phyloP scores from a whole-genome alignment of 2,113 vertebrate species.

The Chaetodon trifascialis region DNA sequence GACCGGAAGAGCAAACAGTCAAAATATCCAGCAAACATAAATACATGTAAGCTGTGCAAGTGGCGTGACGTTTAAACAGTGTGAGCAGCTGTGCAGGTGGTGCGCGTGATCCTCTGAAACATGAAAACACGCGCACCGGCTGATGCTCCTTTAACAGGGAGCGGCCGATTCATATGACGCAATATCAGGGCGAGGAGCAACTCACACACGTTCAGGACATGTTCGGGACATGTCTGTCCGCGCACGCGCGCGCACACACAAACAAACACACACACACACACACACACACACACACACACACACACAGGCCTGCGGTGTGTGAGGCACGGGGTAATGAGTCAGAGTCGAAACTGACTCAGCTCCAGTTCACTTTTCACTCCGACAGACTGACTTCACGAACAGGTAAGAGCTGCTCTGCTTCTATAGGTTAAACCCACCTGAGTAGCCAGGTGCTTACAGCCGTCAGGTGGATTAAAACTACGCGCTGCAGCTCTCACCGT shows the following conservation, averaged over 20 bases:
- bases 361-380: not conserved
- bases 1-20: no score
- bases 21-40: no score
- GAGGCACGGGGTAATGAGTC: conserved; percentile 20
- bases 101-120: no score
- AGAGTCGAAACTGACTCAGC: not conserved
- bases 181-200: not conserved
- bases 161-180: no score
- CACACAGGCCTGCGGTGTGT: not conserved
- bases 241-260: not conserved
- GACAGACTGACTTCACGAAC: not conserved
- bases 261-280: not conserved
- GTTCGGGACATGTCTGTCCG: no score
- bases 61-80: no score
- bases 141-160: no score
- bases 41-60: no score
- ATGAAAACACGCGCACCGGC: no score
- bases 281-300: not conserved
- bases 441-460: no score
- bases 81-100: no score
- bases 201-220: not conserved
- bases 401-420: conserved; percentile 8
- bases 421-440: no score
- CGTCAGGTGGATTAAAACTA: not conserved
- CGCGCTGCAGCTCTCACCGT: not conserved